Evolutionary conservation across 2,888 invertebrate species (phyloP).

Genomic region (Diogma glabrata): DNA sequence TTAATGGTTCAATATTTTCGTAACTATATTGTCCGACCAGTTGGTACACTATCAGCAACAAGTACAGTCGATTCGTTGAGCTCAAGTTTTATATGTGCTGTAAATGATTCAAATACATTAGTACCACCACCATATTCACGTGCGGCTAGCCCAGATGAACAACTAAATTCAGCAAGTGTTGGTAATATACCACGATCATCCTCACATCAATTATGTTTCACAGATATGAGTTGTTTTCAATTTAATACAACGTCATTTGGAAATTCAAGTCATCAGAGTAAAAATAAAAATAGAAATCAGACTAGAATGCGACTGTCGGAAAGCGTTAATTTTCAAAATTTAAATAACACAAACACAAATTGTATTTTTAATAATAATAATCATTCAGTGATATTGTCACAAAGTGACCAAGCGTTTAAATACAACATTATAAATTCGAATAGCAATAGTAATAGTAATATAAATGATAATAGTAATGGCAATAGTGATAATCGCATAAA

Average conservation of each 20-base stretch:
- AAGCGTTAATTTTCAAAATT: conserved; percentile 26
- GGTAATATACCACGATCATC: conserved; percentile 43
- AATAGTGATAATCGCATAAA: conserved; percentile 12
- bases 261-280: conserved; percentile 9
- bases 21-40: conserved; percentile 63
- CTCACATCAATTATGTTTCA: conserved; percentile 43
- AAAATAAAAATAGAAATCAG: conserved; percentile 11
- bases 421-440: conserved; percentile 25
- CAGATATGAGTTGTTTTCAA: conserved; percentile 5
- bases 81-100: conserved; percentile 77
- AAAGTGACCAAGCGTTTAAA: conserved; percentile 35
- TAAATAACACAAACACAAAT: conserved; percentile 11
- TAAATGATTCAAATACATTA: conserved; percentile 75
- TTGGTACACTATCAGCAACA: conserved; percentile 68
- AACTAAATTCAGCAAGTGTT: conserved; percentile 34
- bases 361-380: conserved; percentile 7
- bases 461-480: conserved; percentile 13
- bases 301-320: conserved; percentile 26
- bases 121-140: conserved; percentile 77
- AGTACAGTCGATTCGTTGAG: conserved; percentile 78
- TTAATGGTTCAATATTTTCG: conserved; percentile 77
- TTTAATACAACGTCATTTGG: conserved; percentile 3
- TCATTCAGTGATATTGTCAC: conserved; percentile 23
- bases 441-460: conserved; percentile 13
- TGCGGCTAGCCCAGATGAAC: conserved; percentile 59